These are phyloP conservation scores for Cantharis flavilabris DNA, from an alignment of 2,888 invertebrate species.

Conservation along the genomic window DNA sequence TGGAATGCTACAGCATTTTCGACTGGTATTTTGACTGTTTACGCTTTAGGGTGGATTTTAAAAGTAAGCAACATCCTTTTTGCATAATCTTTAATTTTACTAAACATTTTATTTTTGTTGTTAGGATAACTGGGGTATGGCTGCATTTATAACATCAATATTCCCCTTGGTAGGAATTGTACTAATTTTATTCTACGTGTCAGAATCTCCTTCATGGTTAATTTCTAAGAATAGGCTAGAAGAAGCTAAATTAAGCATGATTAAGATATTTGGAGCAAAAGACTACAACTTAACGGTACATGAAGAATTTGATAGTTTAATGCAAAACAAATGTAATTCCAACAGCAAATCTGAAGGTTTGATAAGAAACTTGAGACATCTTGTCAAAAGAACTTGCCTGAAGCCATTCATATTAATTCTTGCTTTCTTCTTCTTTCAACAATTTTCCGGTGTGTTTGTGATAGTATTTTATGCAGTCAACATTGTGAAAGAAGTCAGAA, in stretches of 20 bases:
- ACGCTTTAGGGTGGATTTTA: conserved; percentile 58
- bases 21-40: conserved; percentile 59
- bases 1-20: conserved; percentile 61
- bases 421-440: conserved; percentile 62
- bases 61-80: conserved; percentile 46
- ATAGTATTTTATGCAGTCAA: conserved; percentile 63
- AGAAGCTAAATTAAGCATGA: conserved; percentile 55
- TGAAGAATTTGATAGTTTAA: conserved; percentile 44
- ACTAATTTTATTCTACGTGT: conserved; percentile 53
- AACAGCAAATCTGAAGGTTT: conserved; percentile 18
- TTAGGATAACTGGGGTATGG: conserved; percentile 57
- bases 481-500: conserved; percentile 57
- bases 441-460: conserved; percentile 62
- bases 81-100: neutral
- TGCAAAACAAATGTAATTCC: conserved; percentile 37
- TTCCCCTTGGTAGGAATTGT: conserved; percentile 55
- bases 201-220: conserved; percentile 63
- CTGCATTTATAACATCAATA: conserved; percentile 53
- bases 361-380: conserved; percentile 41
- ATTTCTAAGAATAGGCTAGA: conserved; percentile 55
- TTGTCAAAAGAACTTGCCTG: conserved; percentile 53
- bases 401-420: conserved; percentile 58
- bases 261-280: conserved; percentile 53
- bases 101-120: conserved; percentile 23
- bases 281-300: conserved; percentile 38